Evolutionary conservation across 2,797 vertebrate genomes (phyloP), one percentile per base, ranked within the genome.

Genomic region (Centroberyx gerrardi): DNA sequence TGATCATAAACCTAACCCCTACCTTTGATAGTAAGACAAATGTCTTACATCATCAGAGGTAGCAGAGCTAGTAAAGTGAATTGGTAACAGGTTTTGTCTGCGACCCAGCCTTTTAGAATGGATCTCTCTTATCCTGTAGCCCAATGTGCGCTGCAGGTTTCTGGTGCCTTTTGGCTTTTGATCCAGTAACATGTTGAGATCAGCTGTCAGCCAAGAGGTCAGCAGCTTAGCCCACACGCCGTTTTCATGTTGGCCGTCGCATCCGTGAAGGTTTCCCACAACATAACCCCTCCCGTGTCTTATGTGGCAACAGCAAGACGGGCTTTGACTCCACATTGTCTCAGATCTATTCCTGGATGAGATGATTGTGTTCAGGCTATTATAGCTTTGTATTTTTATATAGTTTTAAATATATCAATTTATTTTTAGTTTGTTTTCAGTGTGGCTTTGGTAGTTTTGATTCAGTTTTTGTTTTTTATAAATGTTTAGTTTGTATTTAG

Each of bases 191-290:
- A 29, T 70, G 70, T 72, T 53, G 68, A 71, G 80, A 73, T 85
- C 82, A 72, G 83, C 76, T 80, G 75, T 73, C 84, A 29, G 69
- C 78, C 13, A 14, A 56, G 29, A 75, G 64, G n/a, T 27, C 44
- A 8, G 56, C 66, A 38, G 55, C 68, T 74, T 65, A n/a, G 62
- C 52, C 56, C 62, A 6, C 40, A 28, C 59, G 22, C 27, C 46
- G 52, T 67, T 5, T 72, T 46, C 69, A 74, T 52, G 10, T 27
- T 17, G 9, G 27, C 85, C 66, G 85, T 84, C 87, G 83, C 83
- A 80, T 71, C 33, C 8, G 72, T 87, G 71, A 68, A 33, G 2
- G 68, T 52, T 64, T 71, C 66, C 56, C 2, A 0, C 52, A 8
- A 62, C 18, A 40, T 4, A 5, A 31, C 18, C 48, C 8, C 14